Evolutionary conservation across 2,888 invertebrate species (phyloP).

Genomic region (Galeruca laticollis): DNA sequence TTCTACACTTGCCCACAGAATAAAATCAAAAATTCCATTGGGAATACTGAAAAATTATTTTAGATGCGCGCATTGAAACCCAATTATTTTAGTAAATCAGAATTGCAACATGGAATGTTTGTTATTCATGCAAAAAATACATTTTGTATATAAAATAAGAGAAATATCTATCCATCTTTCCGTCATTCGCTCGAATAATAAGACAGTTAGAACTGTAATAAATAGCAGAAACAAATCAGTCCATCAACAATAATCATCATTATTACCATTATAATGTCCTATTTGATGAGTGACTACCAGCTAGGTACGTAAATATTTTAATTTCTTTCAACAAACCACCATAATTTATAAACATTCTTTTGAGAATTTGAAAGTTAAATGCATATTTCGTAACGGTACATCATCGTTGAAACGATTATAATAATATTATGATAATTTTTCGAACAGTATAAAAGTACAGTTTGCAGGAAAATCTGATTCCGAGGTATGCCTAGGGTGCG

Average conservation of each 20-base stretch:
- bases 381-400: constrained; percentile 37
- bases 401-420: constrained; percentile 30
- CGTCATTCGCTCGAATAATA: constrained; percentile 7
- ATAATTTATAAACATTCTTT: constrained; percentile 42
- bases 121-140: too few relatives aligned
- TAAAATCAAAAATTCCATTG: too few relatives aligned
- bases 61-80: too few relatives aligned
- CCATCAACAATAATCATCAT: constrained; percentile 35
- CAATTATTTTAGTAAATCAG: too few relatives aligned
- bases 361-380: constrained; percentile 41
- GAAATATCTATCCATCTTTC: neutral
- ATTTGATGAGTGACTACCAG: constrained; percentile 34
- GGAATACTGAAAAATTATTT: too few relatives aligned
- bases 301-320: constrained; percentile 41
- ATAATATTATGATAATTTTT: constrained; percentile 42
- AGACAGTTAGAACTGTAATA: constrained; percentile 33
- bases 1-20: too few relatives aligned
- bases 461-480: constrained; percentile 36
- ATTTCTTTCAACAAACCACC: constrained; percentile 32
- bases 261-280: constrained; percentile 33
- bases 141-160: neutral
- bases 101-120: too few relatives aligned
- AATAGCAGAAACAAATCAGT: constrained; percentile 19
- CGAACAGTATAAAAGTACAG: constrained; percentile 36
- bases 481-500: constrained; percentile 17